A percentile compares a stretch with the other conserved stretches of the same genome.
phyloP scores from a whole-genome alignment of 92 coral and sea anemone species.

The Epizoanthus rinbou region DNA sequence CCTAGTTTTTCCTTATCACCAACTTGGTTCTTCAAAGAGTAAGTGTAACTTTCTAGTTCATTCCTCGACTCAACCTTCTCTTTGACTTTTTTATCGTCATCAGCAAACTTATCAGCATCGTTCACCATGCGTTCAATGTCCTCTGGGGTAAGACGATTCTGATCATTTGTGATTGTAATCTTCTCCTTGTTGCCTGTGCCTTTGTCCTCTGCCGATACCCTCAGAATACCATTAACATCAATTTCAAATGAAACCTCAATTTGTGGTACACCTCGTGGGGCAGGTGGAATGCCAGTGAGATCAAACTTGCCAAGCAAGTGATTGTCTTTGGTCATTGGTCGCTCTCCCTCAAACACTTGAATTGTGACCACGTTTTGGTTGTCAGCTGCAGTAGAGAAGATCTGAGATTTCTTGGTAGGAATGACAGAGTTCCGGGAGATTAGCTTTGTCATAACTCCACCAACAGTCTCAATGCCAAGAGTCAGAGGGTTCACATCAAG shows the following conservation, averaged over 20 bases:
- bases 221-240: slow-evolving; percentile 96
- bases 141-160: slow-evolving; percentile 95
- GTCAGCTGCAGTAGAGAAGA: slow-evolving; percentile 99
- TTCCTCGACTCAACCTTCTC: slow-evolving; percentile 92
- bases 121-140: slow-evolving; percentile 99
- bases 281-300: slow-evolving; percentile 96
- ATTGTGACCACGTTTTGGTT: slow-evolving; percentile 99
- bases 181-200: slow-evolving; percentile 99
- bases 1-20: slow-evolving; percentile 99
- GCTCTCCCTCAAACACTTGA: slow-evolving; percentile 96
- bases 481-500: slow-evolving; percentile 98
- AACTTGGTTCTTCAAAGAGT: slow-evolving; percentile 96
- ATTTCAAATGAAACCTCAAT: slow-evolving; percentile 98
- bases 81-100: slow-evolving; percentile 95
- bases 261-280: slow-evolving; percentile 99
- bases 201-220: slow-evolving; percentile 99
- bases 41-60: slow-evolving; percentile 95
- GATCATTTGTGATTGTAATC: slow-evolving; percentile 98
- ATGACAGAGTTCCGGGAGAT: slow-evolving; percentile 95
- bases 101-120: slow-evolving; percentile 98
- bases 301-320: slow-evolving; percentile 97
- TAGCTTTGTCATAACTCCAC: slow-evolving; percentile 99
- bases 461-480: slow-evolving; percentile 97
- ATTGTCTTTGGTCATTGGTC: slow-evolving; percentile 98
- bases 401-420: slow-evolving; percentile 97